Base-by-base conservation (phyloP, 2,113 vertebrate species). In the Proterorhinus semilunaris region DNA sequence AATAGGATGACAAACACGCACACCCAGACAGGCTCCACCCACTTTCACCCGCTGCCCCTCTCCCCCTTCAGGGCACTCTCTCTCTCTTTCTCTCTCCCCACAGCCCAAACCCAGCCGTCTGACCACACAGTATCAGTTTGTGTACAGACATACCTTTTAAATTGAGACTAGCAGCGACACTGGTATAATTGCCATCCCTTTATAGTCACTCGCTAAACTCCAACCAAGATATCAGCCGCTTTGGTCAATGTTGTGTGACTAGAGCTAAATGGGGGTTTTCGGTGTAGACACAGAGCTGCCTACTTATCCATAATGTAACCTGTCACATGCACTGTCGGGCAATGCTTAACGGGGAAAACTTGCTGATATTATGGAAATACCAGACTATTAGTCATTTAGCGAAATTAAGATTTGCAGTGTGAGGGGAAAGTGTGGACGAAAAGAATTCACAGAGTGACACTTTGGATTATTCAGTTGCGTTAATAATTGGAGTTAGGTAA, bases 1-100 rank as follows among this genome's bases (percentile, higher is more conserved):
- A 74, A 75, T 80, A 71, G 74, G 87, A 88, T 90, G 88, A 90
- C 27, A 36, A 36, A 36, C 86, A 86, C 80, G 74, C 80, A 75
- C 86, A 87, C 84, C 87, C 88, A 81, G 76, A 72, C 74, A 70
- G 71, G 72, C 86, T 87, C 86, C 86, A 83, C 87, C 85, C 73
- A 83, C 57, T 82, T 86, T 78, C 78, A 57, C 74, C 80, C 46
- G 42, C 59, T 77, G 58, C 83, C 83, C 76, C 76, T 82, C 62
- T 76, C 79, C 78, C 78, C 76, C 76, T 84, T 76, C 71, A 63
- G 65, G 10, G 21, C 15, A 15, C 64, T 77, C 79, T 65, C 68
- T 66, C 68, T 78, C 52, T 54, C 4, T 62, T 58, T 65, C 59
- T 75, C 36, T 43, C 73, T 66, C 59, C 80, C 78, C 75, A 77